These are phyloP conservation scores for Celastrina argiolus DNA, from an alignment of 2,888 invertebrate genomes.

Conservation along the genomic window DNA sequence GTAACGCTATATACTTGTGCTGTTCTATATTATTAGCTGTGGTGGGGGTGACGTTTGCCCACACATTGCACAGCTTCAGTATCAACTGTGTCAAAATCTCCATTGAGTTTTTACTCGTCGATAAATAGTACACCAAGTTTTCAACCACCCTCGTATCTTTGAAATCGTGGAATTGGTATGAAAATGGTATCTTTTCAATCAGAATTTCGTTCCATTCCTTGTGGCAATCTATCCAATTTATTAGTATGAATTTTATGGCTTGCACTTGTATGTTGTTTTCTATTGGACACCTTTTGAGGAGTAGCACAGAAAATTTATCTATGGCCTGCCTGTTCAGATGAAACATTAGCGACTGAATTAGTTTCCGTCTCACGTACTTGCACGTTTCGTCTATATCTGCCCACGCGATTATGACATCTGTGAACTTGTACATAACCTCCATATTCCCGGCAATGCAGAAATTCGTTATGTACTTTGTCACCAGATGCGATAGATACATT, in stretches of 20 bases:
- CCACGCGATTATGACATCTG: conserved; percentile 77
- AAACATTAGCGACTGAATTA: conserved; percentile 72
- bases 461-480: conserved; percentile 80
- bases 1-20: conserved; percentile 83
- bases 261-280: conserved; percentile 55
- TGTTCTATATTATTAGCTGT: conserved; percentile 82
- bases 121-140: conserved; percentile 81
- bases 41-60: conserved; percentile 82
- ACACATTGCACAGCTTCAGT: conserved; percentile 78
- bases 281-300: conserved; percentile 74
- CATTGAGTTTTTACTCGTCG: conserved; percentile 50
- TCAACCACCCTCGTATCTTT: conserved; percentile 71
- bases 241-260: conserved; percentile 69
- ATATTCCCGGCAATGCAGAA: conserved; percentile 69
- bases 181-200: conserved; percentile 55
- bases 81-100: conserved; percentile 60
- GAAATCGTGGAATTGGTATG: conserved; percentile 76
- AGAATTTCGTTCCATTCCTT: conserved; percentile 83
- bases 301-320: conserved; percentile 73
- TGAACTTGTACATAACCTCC: conserved; percentile 67
- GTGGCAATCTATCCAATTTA: conserved; percentile 64
- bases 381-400: conserved; percentile 47
- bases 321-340: conserved; percentile 78
- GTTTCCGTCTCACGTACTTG: conserved; percentile 55
- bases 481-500: conserved; percentile 70